Conservation (phyloP, 2,888 invertebrate genomes). For the Rotaria macrura region DNA sequence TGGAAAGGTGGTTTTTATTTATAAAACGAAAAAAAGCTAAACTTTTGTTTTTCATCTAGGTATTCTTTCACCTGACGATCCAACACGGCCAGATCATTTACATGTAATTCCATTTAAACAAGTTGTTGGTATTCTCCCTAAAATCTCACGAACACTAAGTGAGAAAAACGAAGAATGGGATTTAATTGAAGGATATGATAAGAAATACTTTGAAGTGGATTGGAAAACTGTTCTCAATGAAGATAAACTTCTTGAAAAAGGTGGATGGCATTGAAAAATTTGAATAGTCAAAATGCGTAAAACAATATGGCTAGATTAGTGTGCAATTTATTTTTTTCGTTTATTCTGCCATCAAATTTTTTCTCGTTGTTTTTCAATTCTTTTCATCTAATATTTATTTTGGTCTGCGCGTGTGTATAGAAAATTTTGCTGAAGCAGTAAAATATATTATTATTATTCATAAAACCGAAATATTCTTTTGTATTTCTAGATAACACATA, state of each 20-base stretch:
- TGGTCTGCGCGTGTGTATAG: neutral
- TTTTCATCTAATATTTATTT: neutral
- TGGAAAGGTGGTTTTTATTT: no score
- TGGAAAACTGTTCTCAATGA: slow-evolving; percentile 22
- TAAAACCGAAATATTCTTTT: neutral
- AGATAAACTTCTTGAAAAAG: neutral
- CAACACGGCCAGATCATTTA: neutral
- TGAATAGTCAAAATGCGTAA: neutral
- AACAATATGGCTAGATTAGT: neutral
- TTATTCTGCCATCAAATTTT: neutral
- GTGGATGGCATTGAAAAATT: neutral
- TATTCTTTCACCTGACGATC: neutral
- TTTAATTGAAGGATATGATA: slow-evolving; percentile 21
- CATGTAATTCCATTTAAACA: slow-evolving; percentile 7
- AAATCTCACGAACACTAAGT: neutral
- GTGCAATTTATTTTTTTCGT: neutral
- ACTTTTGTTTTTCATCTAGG: neutral
- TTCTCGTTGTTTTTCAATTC: no score
- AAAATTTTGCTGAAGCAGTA: neutral
- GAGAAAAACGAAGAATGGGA: slow-evolving; percentile 20
- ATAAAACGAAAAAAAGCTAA: no score
- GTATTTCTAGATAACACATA: neutral
- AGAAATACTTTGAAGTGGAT: slow-evolving; percentile 6
- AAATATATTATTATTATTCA: neutral
- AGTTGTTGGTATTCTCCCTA: neutral